Base-by-base conservation (phyloP, 2,113 vertebrate species). In the Irena cyanogastra region DNA sequence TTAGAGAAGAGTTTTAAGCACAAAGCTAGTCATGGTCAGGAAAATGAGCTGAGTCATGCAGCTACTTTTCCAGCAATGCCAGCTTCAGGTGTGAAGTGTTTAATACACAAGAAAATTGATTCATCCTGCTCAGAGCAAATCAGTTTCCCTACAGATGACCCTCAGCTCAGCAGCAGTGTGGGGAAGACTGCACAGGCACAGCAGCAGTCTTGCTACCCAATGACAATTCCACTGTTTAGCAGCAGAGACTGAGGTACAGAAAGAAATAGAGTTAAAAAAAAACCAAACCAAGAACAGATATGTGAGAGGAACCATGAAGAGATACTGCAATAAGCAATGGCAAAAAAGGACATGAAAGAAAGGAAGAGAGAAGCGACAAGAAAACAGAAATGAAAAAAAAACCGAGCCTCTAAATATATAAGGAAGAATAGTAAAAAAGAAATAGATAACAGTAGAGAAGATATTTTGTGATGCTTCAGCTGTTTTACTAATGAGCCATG, bases 61-160 rank as follows among this genome's bases (percentile, higher is more conserved):
- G 74, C 79, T 76, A 8, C 47, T 85, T 53, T 79, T 70, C 52
- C 72, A 83, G 78, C 74, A 76, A 63, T 44, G 69, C 44, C 90
- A 84, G 26, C 64, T 69, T 90, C 76, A 94, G 72, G 68, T 94
- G 83, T 75, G n/a, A 94, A 93, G 54, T 53, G 61, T 81, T 74
- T 83, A 84, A 78, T 74, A 88, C 31, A 84, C 45, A 88, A 80
- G 87, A 90, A 72, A 86, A 70, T 52, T 49, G 74, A 94, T n/a
- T 83, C 78, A 85, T 89, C 50, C 60, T 60, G 37, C 53, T 93
- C 31, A 80, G 68, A 66, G 54, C 79, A 83, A 78, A 74, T 75
- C 30, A 69, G 30, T 49, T 91, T 90, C 59, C 41, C 66, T 49
- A 75, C 41, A 6, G 52, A 56, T 83, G 52, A 91, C 47, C 21